Evolutionary conservation across 1,140 invertebrate genomes (phyloP).

Genomic region (Drosophila simulans): DNA sequence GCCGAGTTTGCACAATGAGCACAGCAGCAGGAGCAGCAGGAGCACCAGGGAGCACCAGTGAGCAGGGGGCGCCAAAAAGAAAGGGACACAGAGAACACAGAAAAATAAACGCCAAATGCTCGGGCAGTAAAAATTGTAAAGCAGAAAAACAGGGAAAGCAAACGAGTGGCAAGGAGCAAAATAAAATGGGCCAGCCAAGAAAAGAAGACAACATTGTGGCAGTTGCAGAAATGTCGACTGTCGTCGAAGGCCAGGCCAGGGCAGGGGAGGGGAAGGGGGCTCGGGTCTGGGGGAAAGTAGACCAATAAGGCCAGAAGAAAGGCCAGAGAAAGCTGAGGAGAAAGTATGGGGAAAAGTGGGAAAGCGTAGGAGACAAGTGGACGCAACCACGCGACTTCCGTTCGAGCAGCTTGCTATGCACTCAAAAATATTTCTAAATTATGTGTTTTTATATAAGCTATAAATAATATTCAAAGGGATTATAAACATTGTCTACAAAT

Average conservation of each 20-base stretch:
- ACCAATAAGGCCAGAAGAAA: slow-evolving; percentile 2
- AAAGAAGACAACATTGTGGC: slow-evolving; percentile 80
- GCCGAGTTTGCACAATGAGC: slow-evolving; percentile 82
- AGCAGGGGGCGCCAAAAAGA: background rate
- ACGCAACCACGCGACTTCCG: slow-evolving; percentile 38
- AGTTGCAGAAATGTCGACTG: slow-evolving; percentile 80
- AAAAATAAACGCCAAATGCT: slow-evolving; percentile 71
- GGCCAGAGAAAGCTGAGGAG: background rate
- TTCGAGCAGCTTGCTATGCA: slow-evolving; percentile 65
- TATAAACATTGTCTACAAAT: too few species aligned
- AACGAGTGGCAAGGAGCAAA: slow-evolving; percentile 39
- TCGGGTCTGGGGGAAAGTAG: background rate
- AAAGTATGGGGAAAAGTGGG: slow-evolving; percentile 9
- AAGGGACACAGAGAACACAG: slow-evolving; percentile 14
- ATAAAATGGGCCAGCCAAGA: slow-evolving; percentile 66
- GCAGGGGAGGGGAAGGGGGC: background rate
- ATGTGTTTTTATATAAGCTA: too few species aligned
- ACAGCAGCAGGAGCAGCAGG: slow-evolving; percentile 41
- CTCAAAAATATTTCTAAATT: background rate
- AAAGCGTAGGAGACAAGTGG: slow-evolving; percentile 57
- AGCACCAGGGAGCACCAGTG: background rate
- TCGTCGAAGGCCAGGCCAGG: slow-evolving; percentile 33
- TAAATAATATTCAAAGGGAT: too few species aligned
- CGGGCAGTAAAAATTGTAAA: slow-evolving; percentile 81
- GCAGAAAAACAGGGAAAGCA: slow-evolving; percentile 37